Base-by-base conservation (phyloP, 2,113 vertebrate genomes). In the Clupea harengus region DNA sequence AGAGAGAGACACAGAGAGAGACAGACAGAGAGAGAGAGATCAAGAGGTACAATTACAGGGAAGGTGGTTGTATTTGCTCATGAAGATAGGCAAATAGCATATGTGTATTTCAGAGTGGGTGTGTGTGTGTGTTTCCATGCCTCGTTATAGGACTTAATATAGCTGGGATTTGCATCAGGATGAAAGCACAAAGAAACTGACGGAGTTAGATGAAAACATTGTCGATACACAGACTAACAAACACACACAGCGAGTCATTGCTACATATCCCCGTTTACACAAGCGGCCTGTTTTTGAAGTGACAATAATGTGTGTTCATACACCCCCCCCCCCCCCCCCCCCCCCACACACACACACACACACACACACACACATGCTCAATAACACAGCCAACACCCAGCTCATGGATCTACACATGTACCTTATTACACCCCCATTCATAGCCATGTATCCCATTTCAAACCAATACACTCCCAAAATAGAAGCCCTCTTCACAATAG, bases 341-440 rank as follows among this genome's bases (percentile, higher is more conserved):
- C 64, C 39, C 45, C 5, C 20, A 15, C 86, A 86, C 10, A 47
- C 17, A 20, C 44, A 81, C 3, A 32, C 4, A 45, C 17, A 83
- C 57, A 46, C 49, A 83, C 45, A 81, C 84, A 81, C 84, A 45
- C 50, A 18, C 39, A 78, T 52, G 82, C 83, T 86, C 85, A 83
- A 10, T 7, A 72, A 32, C 9, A 28, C 2, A 13, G 67, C 25
- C 13, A 75, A 75, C 25, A 13, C 67, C 67, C 25, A 11, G 7
- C 28, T 39, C 9, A 32, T 75, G 13, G 20, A 64, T 25, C 20
- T 64, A 64, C 67, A 75, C 67, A 75, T 75, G 67, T 75, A 64
- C 28, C 15, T 54, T 18, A 54, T 20, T 54, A 54, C 52, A 54
- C 15, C 18, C 4, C 18, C 52, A 54, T 54, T 54, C 18, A 54